These are phyloP conservation scores for Aspidiotus rigidus DNA, from an alignment of 2,888 invertebrate species.

Conservation along the genomic window DNA sequence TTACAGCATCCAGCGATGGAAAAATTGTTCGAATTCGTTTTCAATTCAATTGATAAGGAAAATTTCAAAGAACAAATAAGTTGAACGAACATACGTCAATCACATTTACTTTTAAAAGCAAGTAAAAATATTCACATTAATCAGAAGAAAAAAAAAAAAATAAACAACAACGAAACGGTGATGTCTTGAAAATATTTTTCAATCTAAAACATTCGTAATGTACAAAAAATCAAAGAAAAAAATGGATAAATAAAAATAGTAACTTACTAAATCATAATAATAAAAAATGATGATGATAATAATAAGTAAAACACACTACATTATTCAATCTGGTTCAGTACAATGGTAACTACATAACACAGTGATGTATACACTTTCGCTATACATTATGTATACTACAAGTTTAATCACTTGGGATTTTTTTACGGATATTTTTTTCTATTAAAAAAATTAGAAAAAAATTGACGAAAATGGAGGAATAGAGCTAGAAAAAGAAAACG, in stretches of 20 bases:
- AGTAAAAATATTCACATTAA: slow-evolving; percentile 17
- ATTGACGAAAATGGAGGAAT: too few relatives aligned
- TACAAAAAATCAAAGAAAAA: slow-evolving; percentile 9
- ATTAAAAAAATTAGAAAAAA: too few relatives aligned
- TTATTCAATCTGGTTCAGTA: neutral
- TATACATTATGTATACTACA: slow-evolving; percentile 20
- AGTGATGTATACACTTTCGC: slow-evolving; percentile 27
- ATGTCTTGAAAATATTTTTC: neutral
- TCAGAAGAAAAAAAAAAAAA: slow-evolving; percentile 16
- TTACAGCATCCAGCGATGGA: too few relatives aligned
- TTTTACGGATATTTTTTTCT: too few relatives aligned
- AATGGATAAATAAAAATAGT: neutral
- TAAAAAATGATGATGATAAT: slow-evolving; percentile 6
- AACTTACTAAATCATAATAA: slow-evolving; percentile 11
- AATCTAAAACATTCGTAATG: slow-evolving; percentile 7
- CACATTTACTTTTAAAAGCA: slow-evolving; percentile 21
- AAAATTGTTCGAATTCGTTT: too few relatives aligned
- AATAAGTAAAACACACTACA: too few relatives aligned
- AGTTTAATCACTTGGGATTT: too few relatives aligned
- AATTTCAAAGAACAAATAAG: too few relatives aligned
- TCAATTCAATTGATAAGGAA: too few relatives aligned
- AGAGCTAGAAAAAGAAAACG: too few relatives aligned
- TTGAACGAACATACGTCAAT: neutral
- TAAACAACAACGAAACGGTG: neutral
- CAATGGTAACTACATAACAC: slow-evolving; percentile 26